Evolutionary conservation across 2,888 invertebrate genomes (phyloP), one percentile per base, ranked within the genome.

Genomic region (Eledone cirrhosa): DNA sequence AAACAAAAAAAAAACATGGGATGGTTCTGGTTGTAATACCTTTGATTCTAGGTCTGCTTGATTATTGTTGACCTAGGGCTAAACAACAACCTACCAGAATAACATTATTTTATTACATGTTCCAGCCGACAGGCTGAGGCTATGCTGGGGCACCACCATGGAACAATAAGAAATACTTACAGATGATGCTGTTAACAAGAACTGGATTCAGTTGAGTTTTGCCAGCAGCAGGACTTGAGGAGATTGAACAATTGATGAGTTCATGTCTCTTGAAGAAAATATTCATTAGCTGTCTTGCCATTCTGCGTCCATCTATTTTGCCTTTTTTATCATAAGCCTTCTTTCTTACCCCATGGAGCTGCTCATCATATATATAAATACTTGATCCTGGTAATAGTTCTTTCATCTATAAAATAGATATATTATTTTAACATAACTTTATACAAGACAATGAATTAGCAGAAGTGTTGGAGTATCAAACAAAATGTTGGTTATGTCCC

Each of bases 161-260:
- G 41, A 41, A 41, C 11, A 41, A 41, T 41, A 41, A 69, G 27
- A n/a, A 16, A 69, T 19, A 72, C 72, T 72, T 22, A 72, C 72
- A 72, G 31, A 72, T 72, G 29, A 72, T 72, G 72, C 72, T 41
- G 72, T 72, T 72, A n/a, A 72, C 72, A 1, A 72, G 41, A 13
- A 72, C 72, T n/a, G 72, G 72, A 24, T 72, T 72, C 11, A 72
- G 72, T 33, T 72, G 72, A 13, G 72, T 72, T 14, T 72, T 72
- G 14, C 72, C 72, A 33, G 41, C 72, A 33, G 72, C 72, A 22
- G 72, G 72, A 31, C 72, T 72, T 4, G 72, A 72, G 41, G 72
- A 72, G 22, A 72, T 72, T 72, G 72, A 72, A 41, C 72, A 72
- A 31, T 72, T 72, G 72, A 72, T 72, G 72, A 72, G 72, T 72